phyloP scores from a whole-genome alignment of 2,797 vertebrate species.

The Pitangus sulphuratus region DNA sequence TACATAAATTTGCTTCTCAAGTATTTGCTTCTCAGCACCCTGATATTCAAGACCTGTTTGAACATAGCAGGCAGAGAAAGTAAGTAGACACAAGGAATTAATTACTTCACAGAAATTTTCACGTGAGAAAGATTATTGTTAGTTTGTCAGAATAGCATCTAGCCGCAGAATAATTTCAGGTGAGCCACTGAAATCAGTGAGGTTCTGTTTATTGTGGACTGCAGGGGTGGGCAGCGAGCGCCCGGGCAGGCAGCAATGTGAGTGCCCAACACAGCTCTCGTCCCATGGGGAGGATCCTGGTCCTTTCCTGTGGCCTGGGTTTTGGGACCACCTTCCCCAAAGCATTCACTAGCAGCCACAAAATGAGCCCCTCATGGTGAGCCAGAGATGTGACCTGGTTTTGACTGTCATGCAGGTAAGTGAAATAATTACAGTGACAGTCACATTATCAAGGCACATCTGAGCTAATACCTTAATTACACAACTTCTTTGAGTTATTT shows the following conservation, averaged over 20 bases:
- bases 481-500: background rate
- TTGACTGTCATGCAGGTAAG: background rate
- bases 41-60: background rate
- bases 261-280: rapidly evolving
- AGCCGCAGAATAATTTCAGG: background rate
- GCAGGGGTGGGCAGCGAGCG: background rate
- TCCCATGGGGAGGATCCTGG: rapidly evolving
- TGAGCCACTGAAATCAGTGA: background rate
- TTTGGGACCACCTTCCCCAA: background rate
- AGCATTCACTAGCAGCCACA: rapidly evolving
- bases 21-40: background rate
- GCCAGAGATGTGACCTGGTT: background rate
- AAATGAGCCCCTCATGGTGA: background rate
- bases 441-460: background rate
- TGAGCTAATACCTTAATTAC: background rate
- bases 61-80: background rate
- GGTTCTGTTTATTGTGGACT: background rate
- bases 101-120: background rate
- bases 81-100: background rate
- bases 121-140: background rate
- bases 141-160: background rate
- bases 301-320: background rate
- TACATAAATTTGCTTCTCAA: background rate
- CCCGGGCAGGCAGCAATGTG: background rate
- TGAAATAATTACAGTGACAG: background rate